Evolutionary conservation across 2,888 invertebrate species (phyloP), one percentile per base, ranked within the genome.

Genomic region (Anaspis maculata): DNA sequence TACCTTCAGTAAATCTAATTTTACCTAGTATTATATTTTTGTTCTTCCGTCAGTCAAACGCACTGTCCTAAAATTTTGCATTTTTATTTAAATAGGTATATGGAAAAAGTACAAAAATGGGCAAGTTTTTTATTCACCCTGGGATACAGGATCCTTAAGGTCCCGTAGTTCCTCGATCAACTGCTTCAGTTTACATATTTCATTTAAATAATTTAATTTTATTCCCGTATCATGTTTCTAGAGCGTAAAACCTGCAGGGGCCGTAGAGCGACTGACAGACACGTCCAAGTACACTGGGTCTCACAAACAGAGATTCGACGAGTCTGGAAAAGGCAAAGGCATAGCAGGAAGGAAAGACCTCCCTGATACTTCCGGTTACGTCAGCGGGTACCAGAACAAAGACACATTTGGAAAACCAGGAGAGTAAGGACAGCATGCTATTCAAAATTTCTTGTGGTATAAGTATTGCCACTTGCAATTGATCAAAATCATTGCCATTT

Each of bases 221-320:
- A n/a, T n/a, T n/a, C n/a, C n/a, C n/a, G n/a, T 19, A 19, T 19
- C 9, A n/a, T 24, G 26, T 47, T 59, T 59, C 32, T 28, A 64
- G 62, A 44, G 47, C 9, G 53, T 50, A 3, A 61, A 62, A 45
- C 48, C 56, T 5, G 53, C 59, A 47, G 62, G 71, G 5, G 62
- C 76, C 1, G 81, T 84, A 3, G 84, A 83, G 48, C 73, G 90
- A 39, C 63, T 90, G 46, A 90, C 90, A 0, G 89, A 90, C 59
- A 76, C 83, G n/a, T 79, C 77, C 52, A 88, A 86, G 58, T 90
- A 88, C 64, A 90, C 90, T 0, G 90, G 90, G 29, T 84, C 87
- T 3, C 87, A 87, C 61, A 86, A 79, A 60, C 84, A 88, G 52
- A 77, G 90, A 13, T 90, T 89, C 57, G 89, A 89, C 64, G 81